These are phyloP conservation scores for Cyprinus carpio DNA, from an alignment of 2,113 vertebrate species.

Conservation along the genomic window DNA sequence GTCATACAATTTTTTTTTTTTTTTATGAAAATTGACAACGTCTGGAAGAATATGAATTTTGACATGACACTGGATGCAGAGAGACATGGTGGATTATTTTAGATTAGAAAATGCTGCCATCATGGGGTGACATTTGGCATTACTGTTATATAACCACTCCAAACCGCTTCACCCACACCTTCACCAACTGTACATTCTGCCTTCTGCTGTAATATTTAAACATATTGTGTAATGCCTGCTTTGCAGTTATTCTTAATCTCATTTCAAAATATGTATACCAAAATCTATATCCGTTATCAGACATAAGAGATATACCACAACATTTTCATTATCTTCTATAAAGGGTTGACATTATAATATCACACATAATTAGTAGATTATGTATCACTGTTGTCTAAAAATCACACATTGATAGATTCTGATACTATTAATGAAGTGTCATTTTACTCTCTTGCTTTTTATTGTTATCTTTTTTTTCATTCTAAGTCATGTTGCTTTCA, in stretches of 20 bases:
- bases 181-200: neutral
- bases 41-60: neutral
- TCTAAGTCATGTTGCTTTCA: neutral
- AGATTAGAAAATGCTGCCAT: conserved; percentile 19
- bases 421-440: neutral
- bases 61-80: neutral
- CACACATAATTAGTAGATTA: neutral
- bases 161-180: neutral
- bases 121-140: conserved; percentile 1
- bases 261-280: neutral
- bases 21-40: no score
- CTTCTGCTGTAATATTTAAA: neutral
- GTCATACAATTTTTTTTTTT: no score
- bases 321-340: neutral
- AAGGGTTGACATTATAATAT: neutral
- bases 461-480: neutral
- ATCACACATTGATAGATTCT: neutral
- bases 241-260: neutral
- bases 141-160: neutral
- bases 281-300: neutral
- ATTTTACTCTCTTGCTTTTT: neutral
- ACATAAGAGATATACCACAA: no score
- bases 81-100: neutral
- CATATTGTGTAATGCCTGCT: neutral
- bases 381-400: neutral